Base-by-base conservation (phyloP, 2,888 invertebrate species). In the Quadriops clusia region DNA sequence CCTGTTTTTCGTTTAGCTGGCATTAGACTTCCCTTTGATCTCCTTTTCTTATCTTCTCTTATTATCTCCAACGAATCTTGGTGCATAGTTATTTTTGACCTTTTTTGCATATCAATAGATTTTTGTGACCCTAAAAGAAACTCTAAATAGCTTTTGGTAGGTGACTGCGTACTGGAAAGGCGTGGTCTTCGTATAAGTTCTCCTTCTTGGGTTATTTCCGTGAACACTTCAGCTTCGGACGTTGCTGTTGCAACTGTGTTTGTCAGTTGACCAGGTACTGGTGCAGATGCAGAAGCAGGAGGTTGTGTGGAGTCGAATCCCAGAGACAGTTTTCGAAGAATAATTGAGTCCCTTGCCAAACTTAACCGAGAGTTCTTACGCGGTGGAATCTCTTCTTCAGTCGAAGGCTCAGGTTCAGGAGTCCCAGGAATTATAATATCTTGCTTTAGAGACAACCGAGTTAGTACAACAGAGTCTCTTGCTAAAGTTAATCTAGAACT, bases 21-120 rank as follows among this genome's bases (percentile, higher is more conserved):
- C 16, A n/a, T n/a, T n/a, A 16, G 14, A 16, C 18, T 2, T 10
- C 13, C 24, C 8, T 13, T 25, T 18, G 13, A 4, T 31, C 8
- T 25, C 6, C n/a, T 14, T 17, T 7, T 7, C 10, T 17, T 12
- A 17, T 10, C 18, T 2, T 10, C 16, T 14, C 15, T 23, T 4
- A 35, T 17, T 14, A 38, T 8, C 8, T 38, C 38, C 18, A 38
- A 17, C 3, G 38, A 38, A 13, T 38, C 35, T 5, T 17, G 12
- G 17, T 13, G 5, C 8, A 7, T 15, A 10, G 16, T 3, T 6
- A 8, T 16, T 12, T 13, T 9, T 9, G 7, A 27, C 17, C 15
- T 3, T 11, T n/a, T n/a, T n/a, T n/a, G n/a, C n/a, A n/a, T n/a
- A n/a, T n/a, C n/a, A n/a, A n/a, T n/a, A n/a, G n/a, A n/a, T n/a